Evolutionary conservation across 2,113 vertebrate species (phyloP).

Genomic region (Micromys minutus): DNA sequence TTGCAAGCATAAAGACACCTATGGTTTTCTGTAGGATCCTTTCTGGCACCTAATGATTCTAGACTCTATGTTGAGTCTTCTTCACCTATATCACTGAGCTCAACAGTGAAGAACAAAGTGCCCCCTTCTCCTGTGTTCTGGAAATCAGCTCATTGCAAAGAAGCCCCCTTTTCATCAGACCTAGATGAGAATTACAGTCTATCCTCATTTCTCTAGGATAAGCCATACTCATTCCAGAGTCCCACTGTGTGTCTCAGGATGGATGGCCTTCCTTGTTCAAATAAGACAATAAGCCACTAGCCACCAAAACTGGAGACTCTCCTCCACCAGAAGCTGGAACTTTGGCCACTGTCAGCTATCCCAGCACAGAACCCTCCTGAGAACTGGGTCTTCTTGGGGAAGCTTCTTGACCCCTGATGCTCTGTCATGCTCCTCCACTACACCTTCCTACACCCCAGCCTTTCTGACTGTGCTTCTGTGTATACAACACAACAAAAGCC

Average conservation of each 20-base stretch:
- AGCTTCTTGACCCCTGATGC: not conserved
- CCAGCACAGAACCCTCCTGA: not conserved
- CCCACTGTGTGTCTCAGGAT: too few species aligned
- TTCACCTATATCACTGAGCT: not conserved
- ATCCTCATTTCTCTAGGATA: rapidly evolving
- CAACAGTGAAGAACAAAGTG: not conserved
- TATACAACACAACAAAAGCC: rapidly evolving
- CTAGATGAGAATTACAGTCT: not conserved
- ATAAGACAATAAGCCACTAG: not conserved
- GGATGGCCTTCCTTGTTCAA: not conserved
- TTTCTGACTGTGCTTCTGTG: not conserved
- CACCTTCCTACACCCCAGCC: not conserved
- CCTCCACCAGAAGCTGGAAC: not conserved
- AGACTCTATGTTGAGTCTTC: not conserved
- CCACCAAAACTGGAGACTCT: not conserved
- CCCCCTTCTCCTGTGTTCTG: rapidly evolving
- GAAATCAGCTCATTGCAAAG: not conserved
- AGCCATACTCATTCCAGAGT: not conserved
- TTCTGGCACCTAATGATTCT: not conserved
- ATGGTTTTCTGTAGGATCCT: not conserved
- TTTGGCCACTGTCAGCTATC: too few species aligned
- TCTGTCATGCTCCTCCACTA: rapidly evolving
- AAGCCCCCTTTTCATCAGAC: not conserved
- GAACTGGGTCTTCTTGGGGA: rapidly evolving
- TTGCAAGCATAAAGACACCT: not conserved